Percentiles rank a stretch among this genome's conserved stretches.
These are phyloP conservation scores for Campoletis sonorensis DNA, from an alignment of 1,140 invertebrate species.

Conservation along the genomic window DNA sequence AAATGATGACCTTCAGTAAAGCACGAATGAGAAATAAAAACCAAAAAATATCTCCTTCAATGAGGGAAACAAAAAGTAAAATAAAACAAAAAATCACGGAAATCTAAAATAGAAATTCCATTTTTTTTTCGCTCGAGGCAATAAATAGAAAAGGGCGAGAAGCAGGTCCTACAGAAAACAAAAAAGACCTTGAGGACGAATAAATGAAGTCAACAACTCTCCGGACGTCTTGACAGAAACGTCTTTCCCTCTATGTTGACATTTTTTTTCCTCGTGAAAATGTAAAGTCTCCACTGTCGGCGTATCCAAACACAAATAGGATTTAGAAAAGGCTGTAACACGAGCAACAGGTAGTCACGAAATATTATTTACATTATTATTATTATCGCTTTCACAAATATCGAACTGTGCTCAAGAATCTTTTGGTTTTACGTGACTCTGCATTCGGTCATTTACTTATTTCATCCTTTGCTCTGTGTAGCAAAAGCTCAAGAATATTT, in stretches of 20 bases:
- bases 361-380: not conserved
- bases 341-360: not conserved
- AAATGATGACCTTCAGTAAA: no score
- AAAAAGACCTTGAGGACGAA: not conserved
- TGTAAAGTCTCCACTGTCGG: not conserved
- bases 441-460: not conserved
- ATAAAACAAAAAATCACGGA: no score
- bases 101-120: no score
- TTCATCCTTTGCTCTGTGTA: no score
- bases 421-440: not conserved
- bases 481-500: not conserved
- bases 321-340: no score
- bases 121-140: not conserved
- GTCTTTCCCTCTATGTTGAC: not conserved
- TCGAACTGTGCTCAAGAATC: not conserved
- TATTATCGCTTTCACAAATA: not conserved
- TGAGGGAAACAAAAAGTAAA: no score
- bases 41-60: no score
- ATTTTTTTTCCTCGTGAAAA: not conserved
- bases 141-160: not conserved
- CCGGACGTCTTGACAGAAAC: not conserved
- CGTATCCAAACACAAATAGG: not conserved
- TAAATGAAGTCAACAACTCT: not conserved
- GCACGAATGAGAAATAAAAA: no score
- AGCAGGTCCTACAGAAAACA: not conserved